Base-by-base conservation (phyloP, 2,113 vertebrate species). In the Cheirogaleus medius region DNA sequence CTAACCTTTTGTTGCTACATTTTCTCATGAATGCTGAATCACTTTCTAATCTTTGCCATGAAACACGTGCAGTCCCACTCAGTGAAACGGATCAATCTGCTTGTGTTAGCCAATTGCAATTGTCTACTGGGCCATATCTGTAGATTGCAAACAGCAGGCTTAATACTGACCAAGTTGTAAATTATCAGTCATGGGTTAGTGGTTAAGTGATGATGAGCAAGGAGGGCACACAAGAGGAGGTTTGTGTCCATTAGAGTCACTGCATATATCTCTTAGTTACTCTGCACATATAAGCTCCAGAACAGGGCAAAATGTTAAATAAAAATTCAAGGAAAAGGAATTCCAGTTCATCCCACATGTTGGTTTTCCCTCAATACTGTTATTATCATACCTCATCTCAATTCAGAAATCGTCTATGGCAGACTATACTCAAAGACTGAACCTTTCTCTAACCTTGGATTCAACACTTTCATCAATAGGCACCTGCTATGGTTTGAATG, bases 21-120 rank as follows among this genome's bases (percentile, higher is more conserved):
- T 98, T 98, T 98, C 96, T 98, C 96, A 95, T 98, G 98, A 98
- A 98, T 97, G 98, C 98, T 97, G 98, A 98, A 98, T 98, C 97
- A 97, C 95, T 96, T 91, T 96, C 86, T 97, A 97, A 97, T 98
- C 97, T 98, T 97, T 86, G 84, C 96, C 90, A n/a, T 0, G 21
- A 98, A 98, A 97, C 95, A 93, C 90, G 77, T 47, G 80, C 80
- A n/a, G 92, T 87, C 78, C 93, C 97, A 86, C 98, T 82, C 98
- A 97, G 95, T 92, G 97, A 98, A 97, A 95, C 44, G 39, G 97
- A 98, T 98, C 97, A 95, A 96, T 98, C 8, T 66, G 60, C 74
- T 97, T 97, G 95, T 95, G 94, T 87, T 97, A 97, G 63, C 94
- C 94, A 71, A 95, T 77, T 9, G 2, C 91, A 90, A 85, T 91